Conservation (phyloP, 2,888 invertebrate genomes). For the Bedellia somnulentella region DNA sequence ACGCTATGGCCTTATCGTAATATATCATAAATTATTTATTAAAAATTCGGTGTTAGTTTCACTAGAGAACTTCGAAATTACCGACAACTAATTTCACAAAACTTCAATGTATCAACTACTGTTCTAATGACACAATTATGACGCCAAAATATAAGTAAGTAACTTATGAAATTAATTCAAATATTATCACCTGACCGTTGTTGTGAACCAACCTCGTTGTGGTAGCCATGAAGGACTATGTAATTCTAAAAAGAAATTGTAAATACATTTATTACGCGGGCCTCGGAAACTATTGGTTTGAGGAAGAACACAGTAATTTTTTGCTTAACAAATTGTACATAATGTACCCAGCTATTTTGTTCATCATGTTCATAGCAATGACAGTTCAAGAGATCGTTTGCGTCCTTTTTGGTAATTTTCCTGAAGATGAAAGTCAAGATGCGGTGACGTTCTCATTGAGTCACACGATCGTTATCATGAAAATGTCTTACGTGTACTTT, state of each 20-base stretch:
- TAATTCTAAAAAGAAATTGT: constrained; percentile 27
- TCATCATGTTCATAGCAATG: constrained; percentile 26
- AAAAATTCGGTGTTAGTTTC: too few species aligned
- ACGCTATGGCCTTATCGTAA: too few species aligned
- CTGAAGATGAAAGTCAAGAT: constrained; percentile 38
- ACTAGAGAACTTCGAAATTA: too few species aligned
- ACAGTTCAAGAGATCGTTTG: constrained; percentile 40
- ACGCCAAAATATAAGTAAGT: too few species aligned
- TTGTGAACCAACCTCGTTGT: too few species aligned
- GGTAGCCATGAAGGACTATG: constrained; percentile 40
- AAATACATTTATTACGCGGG: constrained; percentile 28
- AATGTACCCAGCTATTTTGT: constrained; percentile 18
- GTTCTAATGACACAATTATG: too few species aligned
- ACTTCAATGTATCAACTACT: too few species aligned
- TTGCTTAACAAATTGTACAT: constrained; percentile 26
- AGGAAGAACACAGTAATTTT: constrained; percentile 23
- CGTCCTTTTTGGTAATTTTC: constrained; percentile 28
- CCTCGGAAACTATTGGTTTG: constrained; percentile 42
- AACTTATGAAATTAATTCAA: too few species aligned
- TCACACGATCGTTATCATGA: constrained; percentile 37
- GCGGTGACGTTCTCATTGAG: constrained; percentile 35
- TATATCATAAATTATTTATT: too few species aligned
- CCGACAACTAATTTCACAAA: too few species aligned
- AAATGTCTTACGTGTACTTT: constrained; percentile 26
- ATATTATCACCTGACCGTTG: too few species aligned